Base-by-base conservation (phyloP, 2,113 vertebrate genomes). In the Agapornis roseicollis region DNA sequence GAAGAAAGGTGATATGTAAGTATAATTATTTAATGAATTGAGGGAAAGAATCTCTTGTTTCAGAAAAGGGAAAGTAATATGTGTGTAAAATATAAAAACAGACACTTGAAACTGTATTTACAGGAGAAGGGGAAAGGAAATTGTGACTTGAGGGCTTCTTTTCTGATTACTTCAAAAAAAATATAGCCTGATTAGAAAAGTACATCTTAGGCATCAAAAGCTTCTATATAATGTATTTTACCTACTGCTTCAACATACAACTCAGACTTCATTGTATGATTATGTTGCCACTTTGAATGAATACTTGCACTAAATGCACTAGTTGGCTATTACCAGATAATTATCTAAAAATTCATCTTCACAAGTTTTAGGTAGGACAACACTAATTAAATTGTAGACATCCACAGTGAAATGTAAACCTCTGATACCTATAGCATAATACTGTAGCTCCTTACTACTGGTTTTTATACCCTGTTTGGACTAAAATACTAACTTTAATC, bases 301-400 rank as follows among this genome's bases (percentile, higher is more conserved):
- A 24, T 66, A 96, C 85, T 69, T 92, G 63, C 27, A 88, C 41
- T 95, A 95, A 93, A 77, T 83, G 87, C 47, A 64, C 19, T 82
- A 88, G 65, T 29, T 94, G 74, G 89, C 76, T 71, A 73, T 86
- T 95, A 85, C 77, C 76, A 92, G 24, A 60, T 58, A 93, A 94
- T 66, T 65, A 68, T 42, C 58, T 0, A 19, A 78, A 92, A 92
- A 42, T 2, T 68, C 22, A 9, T 76, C 71, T 87, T 89, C 47
- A 66, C 33, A 92, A 80, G 77, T 76, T 95, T 84, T 31, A 78
- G n/a, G 52, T 63, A 91, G 89, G 90, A 92, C 76, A 94, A 66
- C 31, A 87, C 33, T 90, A 91, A 94, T 58, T 74, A 90, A 89
- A 92, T 2, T 13, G 61, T 50, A 76, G 37, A 61, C 17, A 88